A percentile compares a stretch with the other conserved stretches of the same genome.
These are phyloP conservation scores for Melanophora roralis DNA, from an alignment of 2,888 invertebrate genomes.

Conservation along the genomic window DNA sequence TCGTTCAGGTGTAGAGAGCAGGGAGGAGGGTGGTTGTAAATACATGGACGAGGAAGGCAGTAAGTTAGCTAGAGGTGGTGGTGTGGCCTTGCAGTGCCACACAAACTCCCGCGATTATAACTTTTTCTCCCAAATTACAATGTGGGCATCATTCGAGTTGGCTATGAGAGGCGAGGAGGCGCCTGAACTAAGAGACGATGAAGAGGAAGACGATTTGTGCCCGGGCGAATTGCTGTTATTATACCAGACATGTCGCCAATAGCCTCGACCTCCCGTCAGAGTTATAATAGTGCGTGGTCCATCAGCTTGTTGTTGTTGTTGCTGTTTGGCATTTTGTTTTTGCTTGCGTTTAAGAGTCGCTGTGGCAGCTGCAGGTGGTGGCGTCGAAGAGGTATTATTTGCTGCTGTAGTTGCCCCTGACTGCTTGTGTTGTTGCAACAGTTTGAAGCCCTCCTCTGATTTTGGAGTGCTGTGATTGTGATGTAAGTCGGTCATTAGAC, in stretches of 20 bases:
- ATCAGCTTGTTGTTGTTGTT: constrained; percentile 72
- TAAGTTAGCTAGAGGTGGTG: constrained; percentile 48
- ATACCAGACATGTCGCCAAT: constrained; percentile 88
- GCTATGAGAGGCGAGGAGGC: constrained; percentile 78
- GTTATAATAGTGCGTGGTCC: constrained; percentile 88
- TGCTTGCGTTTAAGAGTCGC: constrained; percentile 75
- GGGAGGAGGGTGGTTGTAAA: constrained; percentile 47
- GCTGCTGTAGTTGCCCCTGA: not conserved
- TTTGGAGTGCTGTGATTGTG: constrained; percentile 72
- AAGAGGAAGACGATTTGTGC: constrained; percentile 56
- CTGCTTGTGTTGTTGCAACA: constrained; percentile 61
- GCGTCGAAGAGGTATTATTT: constrained; percentile 56
- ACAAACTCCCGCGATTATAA: constrained; percentile 79
- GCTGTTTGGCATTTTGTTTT: constrained; percentile 71
- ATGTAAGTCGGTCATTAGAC: constrained; percentile 74
- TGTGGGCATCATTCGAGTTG: constrained; percentile 90
- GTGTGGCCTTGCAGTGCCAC: constrained; percentile 65
- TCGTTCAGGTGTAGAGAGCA: constrained; percentile 62
- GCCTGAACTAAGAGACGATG: constrained; percentile 60
- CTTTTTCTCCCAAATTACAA: constrained; percentile 93
- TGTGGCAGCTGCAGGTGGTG: constrained; percentile 68
- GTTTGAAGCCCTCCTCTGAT: constrained; percentile 69
- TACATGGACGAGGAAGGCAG: constrained; percentile 37
- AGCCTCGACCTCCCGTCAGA: constrained; percentile 92
- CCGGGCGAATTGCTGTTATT: constrained; percentile 73